phyloP scores from a whole-genome alignment of 2,113 vertebrate species.

The Condylura cristata region DNA sequence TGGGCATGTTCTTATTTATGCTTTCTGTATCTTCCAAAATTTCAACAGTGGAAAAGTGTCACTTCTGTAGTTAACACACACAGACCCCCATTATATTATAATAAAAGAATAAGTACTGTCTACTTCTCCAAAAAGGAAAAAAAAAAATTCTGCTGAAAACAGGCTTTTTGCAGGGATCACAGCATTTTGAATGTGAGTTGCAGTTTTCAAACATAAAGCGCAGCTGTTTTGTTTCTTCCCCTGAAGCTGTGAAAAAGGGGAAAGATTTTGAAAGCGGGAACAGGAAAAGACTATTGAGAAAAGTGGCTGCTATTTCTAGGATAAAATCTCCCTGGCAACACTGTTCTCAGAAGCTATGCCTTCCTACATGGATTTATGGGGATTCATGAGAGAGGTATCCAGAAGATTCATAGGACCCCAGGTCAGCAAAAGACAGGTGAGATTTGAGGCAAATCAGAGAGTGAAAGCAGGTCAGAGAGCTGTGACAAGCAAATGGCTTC shows the following conservation, averaged over 20 bases:
- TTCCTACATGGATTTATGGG: neutral
- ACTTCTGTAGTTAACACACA: constrained; percentile 23
- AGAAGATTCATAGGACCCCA: neutral
- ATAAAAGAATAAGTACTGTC: constrained; percentile 49
- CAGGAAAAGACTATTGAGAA: constrained; percentile 75
- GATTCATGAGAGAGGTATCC: neutral
- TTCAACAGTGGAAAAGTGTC: constrained; percentile 21
- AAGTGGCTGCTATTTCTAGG: constrained; percentile 74
- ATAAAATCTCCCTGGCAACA: constrained; percentile 65
- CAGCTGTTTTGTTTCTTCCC: constrained; percentile 74
- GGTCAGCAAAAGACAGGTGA: neutral
- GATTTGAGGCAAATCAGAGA: neutral
- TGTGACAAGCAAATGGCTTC: neutral
- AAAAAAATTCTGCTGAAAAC: constrained; percentile 61
- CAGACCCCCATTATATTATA: constrained; percentile 4
- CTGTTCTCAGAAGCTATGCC: constrained; percentile 31
- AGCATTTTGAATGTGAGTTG: constrained; percentile 61
- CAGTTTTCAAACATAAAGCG: constrained; percentile 75
- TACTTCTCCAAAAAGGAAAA: constrained; percentile 46
- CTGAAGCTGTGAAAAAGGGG: constrained; percentile 59
- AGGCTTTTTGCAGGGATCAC: constrained; percentile 11
- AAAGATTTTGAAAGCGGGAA: constrained; percentile 68
- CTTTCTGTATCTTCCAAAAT: constrained; percentile 33
- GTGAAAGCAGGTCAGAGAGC: neutral
- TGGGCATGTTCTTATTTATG: constrained; percentile 32